These are phyloP conservation scores for Nomada hirtipes DNA, from an alignment of 2,888 invertebrate genomes.

Conservation along the genomic window DNA sequence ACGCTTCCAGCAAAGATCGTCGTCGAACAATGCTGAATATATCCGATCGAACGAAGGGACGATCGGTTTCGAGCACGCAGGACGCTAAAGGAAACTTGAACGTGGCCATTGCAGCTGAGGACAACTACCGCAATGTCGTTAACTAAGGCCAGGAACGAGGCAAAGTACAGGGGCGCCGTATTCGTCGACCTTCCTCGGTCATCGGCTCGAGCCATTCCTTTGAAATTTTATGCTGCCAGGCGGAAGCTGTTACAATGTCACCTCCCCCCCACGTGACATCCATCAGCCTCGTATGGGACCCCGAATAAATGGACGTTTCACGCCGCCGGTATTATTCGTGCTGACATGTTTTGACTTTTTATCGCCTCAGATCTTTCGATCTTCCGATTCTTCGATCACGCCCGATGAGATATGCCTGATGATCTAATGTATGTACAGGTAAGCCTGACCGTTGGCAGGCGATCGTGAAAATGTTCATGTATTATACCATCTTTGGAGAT, in stretches of 20 bases:
- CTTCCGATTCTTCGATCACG: neutral
- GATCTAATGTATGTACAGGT: no score
- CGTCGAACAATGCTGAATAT: constrained; percentile 24
- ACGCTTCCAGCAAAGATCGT: neutral
- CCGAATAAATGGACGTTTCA: neutral
- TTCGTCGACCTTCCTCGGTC: constrained; percentile 79
- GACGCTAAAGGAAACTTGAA: constrained; percentile 43
- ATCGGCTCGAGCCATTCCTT: constrained; percentile 66
- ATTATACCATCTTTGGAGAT: no score
- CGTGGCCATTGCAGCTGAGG: constrained; percentile 27
- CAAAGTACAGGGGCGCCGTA: constrained; percentile 55
- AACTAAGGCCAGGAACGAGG: constrained; percentile 44
- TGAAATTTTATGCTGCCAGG: constrained; percentile 45
- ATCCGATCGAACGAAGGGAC: neutral
- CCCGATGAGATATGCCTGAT: no score
- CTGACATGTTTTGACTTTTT: neutral
- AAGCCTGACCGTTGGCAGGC: no score
- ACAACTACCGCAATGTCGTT: constrained; percentile 52
- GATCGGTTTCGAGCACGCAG: constrained; percentile 15
- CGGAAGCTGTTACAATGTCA: constrained; percentile 48
- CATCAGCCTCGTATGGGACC: neutral
- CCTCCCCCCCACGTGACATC: neutral
- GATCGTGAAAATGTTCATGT: no score
- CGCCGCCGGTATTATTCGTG: neutral
- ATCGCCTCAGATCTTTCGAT: neutral